Conservation (phyloP, 2,888 invertebrate species). For the Orchesellides sinensis region DNA sequence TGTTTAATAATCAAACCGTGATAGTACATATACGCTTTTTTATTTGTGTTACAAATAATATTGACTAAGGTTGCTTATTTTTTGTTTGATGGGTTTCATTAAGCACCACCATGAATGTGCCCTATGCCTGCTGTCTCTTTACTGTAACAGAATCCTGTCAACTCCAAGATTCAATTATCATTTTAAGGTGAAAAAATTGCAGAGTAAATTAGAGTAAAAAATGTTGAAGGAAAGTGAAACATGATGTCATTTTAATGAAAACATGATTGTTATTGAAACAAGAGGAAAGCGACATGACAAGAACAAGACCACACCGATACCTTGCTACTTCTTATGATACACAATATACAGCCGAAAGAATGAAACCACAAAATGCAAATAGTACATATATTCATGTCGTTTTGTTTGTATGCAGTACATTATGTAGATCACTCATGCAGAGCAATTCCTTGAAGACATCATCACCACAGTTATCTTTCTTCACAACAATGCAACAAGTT, state of each 20-base stretch:
- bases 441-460: slow-evolving; percentile 61
- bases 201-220: slow-evolving; percentile 62
- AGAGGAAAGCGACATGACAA: slow-evolving; percentile 29
- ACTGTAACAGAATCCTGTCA: no score
- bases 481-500: slow-evolving; percentile 31
- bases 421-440: slow-evolving; percentile 61
- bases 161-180: slow-evolving; percentile 58
- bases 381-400: slow-evolving; percentile 42
- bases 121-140: no score
- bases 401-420: slow-evolving; percentile 38
- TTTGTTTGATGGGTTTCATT: slow-evolving; percentile 38
- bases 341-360: slow-evolving; percentile 32
- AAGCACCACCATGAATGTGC: no score
- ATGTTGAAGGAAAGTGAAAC: slow-evolving; percentile 44
- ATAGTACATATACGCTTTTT: slow-evolving; percentile 39
- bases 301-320: slow-evolving; percentile 65
- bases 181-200: slow-evolving; percentile 50
- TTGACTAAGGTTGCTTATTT: slow-evolving; percentile 49
- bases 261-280: slow-evolving; percentile 54
- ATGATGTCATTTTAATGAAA: slow-evolving; percentile 61
- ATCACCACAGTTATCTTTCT: slow-evolving; percentile 38
- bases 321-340: slow-evolving; percentile 28
- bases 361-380: slow-evolving; percentile 63
- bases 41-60: slow-evolving; percentile 29
- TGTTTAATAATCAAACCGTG: slow-evolving; percentile 51